Percentiles rank a stretch among this genome's conserved stretches.
Conservation (phyloP, 2,797 vertebrate genomes). For the Premnoplex brunnescens region DNA sequence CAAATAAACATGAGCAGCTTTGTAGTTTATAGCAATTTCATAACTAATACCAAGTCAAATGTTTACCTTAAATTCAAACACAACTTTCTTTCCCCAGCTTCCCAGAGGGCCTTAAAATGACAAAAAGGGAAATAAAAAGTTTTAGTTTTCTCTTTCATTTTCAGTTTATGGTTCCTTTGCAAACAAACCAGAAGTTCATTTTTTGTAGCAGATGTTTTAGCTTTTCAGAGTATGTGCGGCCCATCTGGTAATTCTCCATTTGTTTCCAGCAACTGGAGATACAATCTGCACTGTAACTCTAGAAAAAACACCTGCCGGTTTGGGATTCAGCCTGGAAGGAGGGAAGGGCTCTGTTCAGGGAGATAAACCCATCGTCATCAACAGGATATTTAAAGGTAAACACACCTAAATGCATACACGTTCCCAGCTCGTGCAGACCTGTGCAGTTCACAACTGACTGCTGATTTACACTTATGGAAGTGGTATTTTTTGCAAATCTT, state of each 20-base stretch:
- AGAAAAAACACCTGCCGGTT: slow-evolving; percentile 86
- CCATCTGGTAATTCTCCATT: neutral
- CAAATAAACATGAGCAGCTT: neutral
- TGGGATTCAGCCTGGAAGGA: slow-evolving; percentile 94
- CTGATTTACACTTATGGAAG: neutral
- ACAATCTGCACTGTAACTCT: slow-evolving; percentile 75
- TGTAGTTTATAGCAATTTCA: neutral
- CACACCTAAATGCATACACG: accelerated
- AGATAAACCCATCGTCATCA: slow-evolving; percentile 87
- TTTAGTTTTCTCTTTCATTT: neutral
- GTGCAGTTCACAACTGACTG: neutral
- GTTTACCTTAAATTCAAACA: neutral
- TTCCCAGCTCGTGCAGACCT: neutral
- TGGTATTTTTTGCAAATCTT: neutral
- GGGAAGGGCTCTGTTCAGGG: slow-evolving; percentile 92
- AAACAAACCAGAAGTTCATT: neutral
- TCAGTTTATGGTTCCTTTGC: neutral
- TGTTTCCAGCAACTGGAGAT: slow-evolving; percentile 70
- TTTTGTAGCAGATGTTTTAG: neutral
- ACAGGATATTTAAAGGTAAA: slow-evolving; percentile 89
- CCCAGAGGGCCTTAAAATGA: neutral
- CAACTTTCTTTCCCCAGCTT: neutral
- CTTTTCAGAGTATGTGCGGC: neutral
- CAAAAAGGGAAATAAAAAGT: neutral
- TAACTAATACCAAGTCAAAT: neutral